Evolutionary conservation across 2,888 invertebrate species (phyloP).

Genomic region (Aradus depressus): DNA sequence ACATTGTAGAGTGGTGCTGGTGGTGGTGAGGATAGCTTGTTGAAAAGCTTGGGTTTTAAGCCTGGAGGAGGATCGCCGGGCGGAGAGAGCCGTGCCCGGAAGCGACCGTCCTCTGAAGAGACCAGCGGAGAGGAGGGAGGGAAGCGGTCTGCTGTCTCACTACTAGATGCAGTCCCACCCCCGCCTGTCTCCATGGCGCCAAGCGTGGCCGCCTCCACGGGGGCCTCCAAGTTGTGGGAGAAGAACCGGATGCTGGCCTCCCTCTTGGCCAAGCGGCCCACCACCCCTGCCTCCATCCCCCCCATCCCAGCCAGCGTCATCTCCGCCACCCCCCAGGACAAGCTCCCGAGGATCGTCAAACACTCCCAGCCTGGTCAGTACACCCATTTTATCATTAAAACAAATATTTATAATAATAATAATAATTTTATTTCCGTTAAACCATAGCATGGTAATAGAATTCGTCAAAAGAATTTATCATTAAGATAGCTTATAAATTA

Average conservation of each 20-base stretch:
- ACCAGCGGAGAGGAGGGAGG: slow-evolving; percentile 17
- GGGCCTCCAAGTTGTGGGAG: slow-evolving; percentile 58
- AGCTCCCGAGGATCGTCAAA: slow-evolving; percentile 42
- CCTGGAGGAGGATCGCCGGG: slow-evolving; percentile 28
- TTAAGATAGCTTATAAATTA: no score
- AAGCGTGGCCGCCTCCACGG: slow-evolving; percentile 31
- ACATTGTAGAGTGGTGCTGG: no score
- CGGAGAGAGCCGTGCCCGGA: slow-evolving; percentile 40
- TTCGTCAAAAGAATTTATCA: no score
- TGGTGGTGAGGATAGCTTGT: slow-evolving; percentile 23
- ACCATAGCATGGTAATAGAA: no score
- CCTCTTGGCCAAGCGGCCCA: slow-evolving; percentile 62
- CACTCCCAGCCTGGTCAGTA: slow-evolving; percentile 20
- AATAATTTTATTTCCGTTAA: no score
- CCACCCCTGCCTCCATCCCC: slow-evolving; percentile 49
- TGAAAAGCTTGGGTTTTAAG: slow-evolving; percentile 26
- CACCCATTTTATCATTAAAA: no score
- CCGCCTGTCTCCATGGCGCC: slow-evolving; percentile 10
- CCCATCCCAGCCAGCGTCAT: slow-evolving; percentile 52
- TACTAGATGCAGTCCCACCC: slow-evolving; percentile 8
- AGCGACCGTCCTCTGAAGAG: slow-evolving; percentile 25
- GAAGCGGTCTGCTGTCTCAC: slow-evolving; percentile 16
- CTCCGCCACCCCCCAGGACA: slow-evolving; percentile 60
- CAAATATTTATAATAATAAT: no score
- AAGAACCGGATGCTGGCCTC: slow-evolving; percentile 78